Percentiles rank a stretch among this genome's conserved stretches.
These are phyloP conservation scores for Micronycteris hirsuta DNA, from an alignment of 2,113 vertebrate genomes.

Conservation along the genomic window DNA sequence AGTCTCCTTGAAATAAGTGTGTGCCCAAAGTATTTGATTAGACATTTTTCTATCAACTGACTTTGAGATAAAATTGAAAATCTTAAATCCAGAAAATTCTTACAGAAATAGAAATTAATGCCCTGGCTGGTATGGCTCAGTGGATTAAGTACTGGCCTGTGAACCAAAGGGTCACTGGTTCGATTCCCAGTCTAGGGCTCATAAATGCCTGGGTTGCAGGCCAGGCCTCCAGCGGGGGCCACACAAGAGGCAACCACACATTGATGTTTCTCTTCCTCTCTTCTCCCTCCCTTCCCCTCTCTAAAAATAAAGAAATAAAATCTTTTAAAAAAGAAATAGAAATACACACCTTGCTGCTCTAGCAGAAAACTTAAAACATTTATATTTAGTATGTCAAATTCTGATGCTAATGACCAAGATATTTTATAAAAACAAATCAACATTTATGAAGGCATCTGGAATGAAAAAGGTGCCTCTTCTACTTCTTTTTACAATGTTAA, in stretches of 20 bases:
- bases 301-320: too few relatives aligned
- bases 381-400: constrained; percentile 48
- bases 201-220: too few relatives aligned
- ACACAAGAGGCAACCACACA: too few relatives aligned
- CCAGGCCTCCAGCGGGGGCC: too few relatives aligned
- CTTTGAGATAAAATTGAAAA: constrained; percentile 89
- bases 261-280: too few relatives aligned
- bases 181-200: too few relatives aligned
- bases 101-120: constrained; percentile 88
- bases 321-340: too few relatives aligned
- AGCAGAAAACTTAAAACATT: constrained; percentile 88
- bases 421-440: constrained; percentile 66
- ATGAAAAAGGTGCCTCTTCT: neutral
- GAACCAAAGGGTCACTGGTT: too few relatives aligned
- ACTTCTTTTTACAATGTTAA: neutral
- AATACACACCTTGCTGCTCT: constrained; percentile 86
- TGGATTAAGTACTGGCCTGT: too few relatives aligned
- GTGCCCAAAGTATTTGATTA: constrained; percentile 95
- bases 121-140: too few relatives aligned
- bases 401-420: constrained; percentile 54
- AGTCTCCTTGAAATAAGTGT: constrained; percentile 94
- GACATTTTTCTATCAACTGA: constrained; percentile 91
- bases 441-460: constrained; percentile 64
- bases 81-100: constrained; percentile 92
- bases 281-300: too few relatives aligned